Conservation (phyloP, 2,797 vertebrate genomes). For the Catostomus latipinnis region DNA sequence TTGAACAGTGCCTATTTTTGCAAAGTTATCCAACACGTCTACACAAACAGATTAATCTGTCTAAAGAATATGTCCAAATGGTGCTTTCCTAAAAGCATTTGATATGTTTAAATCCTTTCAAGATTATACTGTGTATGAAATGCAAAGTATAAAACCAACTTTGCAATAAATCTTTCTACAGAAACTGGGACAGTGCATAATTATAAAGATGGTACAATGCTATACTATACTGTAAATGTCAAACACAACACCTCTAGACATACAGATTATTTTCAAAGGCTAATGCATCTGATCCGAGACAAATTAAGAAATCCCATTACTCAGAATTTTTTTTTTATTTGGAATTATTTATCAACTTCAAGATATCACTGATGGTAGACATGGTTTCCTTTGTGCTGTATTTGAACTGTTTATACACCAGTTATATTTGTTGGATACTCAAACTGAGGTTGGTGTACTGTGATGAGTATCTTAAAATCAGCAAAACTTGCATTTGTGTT, state of each 20-base stretch:
- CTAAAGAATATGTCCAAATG: conserved; percentile 42
- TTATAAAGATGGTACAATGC: not conserved
- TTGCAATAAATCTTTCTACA: conserved; percentile 12
- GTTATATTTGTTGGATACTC: conserved; percentile 19
- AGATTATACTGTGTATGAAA: conserved; percentile 13
- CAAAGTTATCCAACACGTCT: conserved; percentile 36
- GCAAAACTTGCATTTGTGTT: conserved; percentile 43
- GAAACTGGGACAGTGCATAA: not conserved
- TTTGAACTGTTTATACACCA: conserved; percentile 21
- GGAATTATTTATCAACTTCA: not conserved
- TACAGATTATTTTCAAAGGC: not conserved
- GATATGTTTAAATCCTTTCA: conserved; percentile 26
- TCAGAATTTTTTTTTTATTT: too few species aligned
- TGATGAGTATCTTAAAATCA: conserved; percentile 49
- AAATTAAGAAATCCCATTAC: not conserved
- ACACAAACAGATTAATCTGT: conserved; percentile 39
- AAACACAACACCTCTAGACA: too few species aligned
- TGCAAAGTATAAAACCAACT: conserved; percentile 16
- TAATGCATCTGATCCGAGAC: not conserved
- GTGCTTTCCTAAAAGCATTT: conserved; percentile 34
- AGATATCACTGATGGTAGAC: conserved; percentile 24
- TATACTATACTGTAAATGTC: not conserved
- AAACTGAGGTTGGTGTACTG: conserved; percentile 45
- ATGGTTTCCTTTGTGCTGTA: conserved; percentile 35
- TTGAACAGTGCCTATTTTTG: conserved; percentile 45